A percentile compares a stretch with the other conserved stretches of the same genome.
phyloP scores from a whole-genome alignment of 2,797 vertebrate species.

The Oceanodroma leucorhoa region DNA sequence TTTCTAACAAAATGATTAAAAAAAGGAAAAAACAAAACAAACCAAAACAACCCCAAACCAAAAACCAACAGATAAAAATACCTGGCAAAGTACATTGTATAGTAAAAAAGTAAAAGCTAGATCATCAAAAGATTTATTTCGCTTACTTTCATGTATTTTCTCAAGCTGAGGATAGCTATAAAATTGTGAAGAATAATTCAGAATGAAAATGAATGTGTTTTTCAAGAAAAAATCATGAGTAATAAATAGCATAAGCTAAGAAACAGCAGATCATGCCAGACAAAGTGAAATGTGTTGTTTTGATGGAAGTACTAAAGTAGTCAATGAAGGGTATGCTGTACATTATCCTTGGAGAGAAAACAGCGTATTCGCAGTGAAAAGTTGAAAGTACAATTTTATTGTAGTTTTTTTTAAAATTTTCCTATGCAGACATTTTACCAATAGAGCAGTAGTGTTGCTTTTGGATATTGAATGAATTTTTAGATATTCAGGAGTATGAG shows the following conservation, averaged over 20 bases:
- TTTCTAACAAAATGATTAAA: neutral
- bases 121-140: neutral
- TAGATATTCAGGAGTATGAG: neutral
- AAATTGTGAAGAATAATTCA: neutral
- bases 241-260: neutral
- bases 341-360: neutral
- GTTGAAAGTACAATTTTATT: neutral
- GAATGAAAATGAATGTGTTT: neutral
- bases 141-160: neutral
- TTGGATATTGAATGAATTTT: neutral
- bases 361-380: neutral
- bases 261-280: neutral
- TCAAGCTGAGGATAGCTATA: neutral
- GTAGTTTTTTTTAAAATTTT: neutral
- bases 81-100: neutral
- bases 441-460: neutral
- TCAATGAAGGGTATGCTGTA: neutral
- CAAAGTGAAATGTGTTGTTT: neutral
- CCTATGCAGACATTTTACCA: neutral
- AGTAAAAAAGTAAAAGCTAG: neutral
- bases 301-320: neutral
- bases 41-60: no score
- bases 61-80: neutral
- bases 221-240: neutral
- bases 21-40: neutral